These are phyloP conservation scores for Microcebus ravelobensis DNA, from an alignment of 2,113 vertebrate species.

Conservation along the genomic window DNA sequence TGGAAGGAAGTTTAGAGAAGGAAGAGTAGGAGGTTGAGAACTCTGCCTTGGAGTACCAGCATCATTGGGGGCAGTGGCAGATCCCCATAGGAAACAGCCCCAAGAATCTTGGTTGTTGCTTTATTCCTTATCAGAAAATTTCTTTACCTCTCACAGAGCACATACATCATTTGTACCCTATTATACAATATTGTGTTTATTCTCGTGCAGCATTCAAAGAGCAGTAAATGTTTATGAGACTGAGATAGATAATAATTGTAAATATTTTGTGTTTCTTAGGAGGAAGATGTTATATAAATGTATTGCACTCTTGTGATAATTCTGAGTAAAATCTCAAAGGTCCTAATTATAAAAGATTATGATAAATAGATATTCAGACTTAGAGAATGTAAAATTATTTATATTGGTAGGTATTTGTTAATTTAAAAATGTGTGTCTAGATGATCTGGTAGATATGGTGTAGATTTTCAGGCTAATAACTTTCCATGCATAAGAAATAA, in stretches of 20 bases:
- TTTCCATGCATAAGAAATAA: background rate
- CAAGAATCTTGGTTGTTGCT: background rate
- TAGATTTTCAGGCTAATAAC: background rate
- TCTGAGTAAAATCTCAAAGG: background rate
- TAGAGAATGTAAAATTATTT: constrained; percentile 40
- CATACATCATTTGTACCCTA: background rate
- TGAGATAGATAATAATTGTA: background rate
- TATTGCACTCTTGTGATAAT: background rate
- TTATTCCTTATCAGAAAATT: background rate
- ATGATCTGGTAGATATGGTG: background rate
- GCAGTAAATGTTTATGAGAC: background rate
- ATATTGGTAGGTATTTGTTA: background rate
- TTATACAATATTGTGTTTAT: background rate
- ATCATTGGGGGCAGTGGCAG: background rate
- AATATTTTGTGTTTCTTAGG: constrained; percentile 22
- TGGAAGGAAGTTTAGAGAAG: background rate
- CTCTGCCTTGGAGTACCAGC: background rate
- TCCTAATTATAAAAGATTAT: background rate
- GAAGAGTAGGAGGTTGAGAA: background rate
- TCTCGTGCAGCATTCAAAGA: background rate
- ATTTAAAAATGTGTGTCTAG: background rate
- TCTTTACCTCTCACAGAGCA: background rate
- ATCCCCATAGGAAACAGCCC: accelerated
- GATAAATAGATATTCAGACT: background rate
- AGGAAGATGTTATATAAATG: background rate